phyloP scores from a whole-genome alignment of 2,113 vertebrate genomes.

The Callaeas wilsoni region DNA sequence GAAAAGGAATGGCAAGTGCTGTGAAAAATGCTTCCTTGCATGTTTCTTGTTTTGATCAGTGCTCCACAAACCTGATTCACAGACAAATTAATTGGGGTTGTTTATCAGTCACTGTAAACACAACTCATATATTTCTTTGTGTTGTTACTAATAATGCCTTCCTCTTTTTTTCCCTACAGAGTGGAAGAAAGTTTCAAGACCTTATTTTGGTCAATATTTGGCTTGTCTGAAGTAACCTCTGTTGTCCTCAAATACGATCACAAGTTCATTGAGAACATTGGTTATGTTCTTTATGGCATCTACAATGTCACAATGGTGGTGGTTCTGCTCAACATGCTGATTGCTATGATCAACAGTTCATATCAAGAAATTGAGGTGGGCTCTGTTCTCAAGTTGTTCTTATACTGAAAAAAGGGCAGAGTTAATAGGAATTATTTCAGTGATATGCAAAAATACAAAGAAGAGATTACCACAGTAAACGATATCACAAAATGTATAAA shows the following conservation, averaged over 20 bases:
- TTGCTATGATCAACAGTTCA: constrained; percentile 90
- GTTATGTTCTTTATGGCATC: constrained; percentile 86
- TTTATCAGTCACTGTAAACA: not conserved
- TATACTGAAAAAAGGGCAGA: not conserved
- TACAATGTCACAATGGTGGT: constrained; percentile 91
- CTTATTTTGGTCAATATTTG: constrained; percentile 90
- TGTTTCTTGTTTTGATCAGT: not conserved
- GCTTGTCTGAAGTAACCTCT: constrained; percentile 86
- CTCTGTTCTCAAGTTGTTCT: not conserved
- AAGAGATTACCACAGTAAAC: not conserved
- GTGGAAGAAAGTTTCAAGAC: constrained; percentile 92
- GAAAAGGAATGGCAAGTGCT: not conserved
- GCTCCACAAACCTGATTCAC: not conserved
- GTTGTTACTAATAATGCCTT: not conserved
- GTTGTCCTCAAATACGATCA: constrained; percentile 89
- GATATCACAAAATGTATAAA: not conserved
- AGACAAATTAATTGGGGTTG: not conserved
- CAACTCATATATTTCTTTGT: not conserved
- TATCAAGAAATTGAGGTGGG: constrained; percentile 89
- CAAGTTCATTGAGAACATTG: constrained; percentile 90
- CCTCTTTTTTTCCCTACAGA: constrained; percentile 47
- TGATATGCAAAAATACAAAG: not conserved
- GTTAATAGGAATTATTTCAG: not conserved
- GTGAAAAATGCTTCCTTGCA: not conserved
- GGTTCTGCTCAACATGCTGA: constrained; percentile 87